Base-by-base conservation (phyloP, 2,888 invertebrate genomes). In the Choristoneura rosaceana region DNA sequence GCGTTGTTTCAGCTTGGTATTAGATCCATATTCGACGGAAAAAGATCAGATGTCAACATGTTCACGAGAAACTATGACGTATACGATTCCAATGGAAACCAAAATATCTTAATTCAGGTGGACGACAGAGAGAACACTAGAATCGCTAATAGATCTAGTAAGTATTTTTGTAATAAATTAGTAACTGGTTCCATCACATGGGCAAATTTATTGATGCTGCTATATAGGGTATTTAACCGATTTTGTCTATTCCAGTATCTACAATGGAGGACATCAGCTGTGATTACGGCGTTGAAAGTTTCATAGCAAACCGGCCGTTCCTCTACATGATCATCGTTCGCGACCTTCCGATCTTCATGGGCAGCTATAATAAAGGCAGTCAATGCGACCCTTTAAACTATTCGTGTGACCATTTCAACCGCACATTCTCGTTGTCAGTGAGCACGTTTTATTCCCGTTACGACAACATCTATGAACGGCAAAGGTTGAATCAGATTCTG, bases 1-100 rank as follows among this genome's bases (percentile, higher is more conserved):
- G n/a, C n/a, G n/a, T 62, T 62, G n/a, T n/a, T n/a, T 12, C 43
- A 62, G 61, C 10, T 62, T 10, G 61, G 61, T 12, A 45, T 62
- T 2, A 62, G 25, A 43, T 43, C 61, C 17, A 45, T 62, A 62
- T 62, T 62, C 12, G 25, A 62, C 43, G 12, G 25, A 25, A 10
- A 5, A 14, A 17, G 5, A 7, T 43, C 43, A 5, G 45, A 45
- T 0, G 5, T 62, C 7, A 12, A 62, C 45, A 62, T 62, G 45
- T 33, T 62, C 14, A 45, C 45, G 5, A 5, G 12, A 14, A 33
- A 62, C 25, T 0, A 45, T 12, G n/a, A 17, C 7, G 9, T 62
- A 7, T 12, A 25, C 0, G 62, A 17, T 9, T 45, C 62, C 0
- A 41, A 45, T 17, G 62, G 45, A 1, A 17, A 10, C 8, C 62